A percentile compares a stretch with the other conserved stretches of the same genome.
Conservation (phyloP, 2,113 vertebrate species). For the Lepisosteus oculatus region DNA sequence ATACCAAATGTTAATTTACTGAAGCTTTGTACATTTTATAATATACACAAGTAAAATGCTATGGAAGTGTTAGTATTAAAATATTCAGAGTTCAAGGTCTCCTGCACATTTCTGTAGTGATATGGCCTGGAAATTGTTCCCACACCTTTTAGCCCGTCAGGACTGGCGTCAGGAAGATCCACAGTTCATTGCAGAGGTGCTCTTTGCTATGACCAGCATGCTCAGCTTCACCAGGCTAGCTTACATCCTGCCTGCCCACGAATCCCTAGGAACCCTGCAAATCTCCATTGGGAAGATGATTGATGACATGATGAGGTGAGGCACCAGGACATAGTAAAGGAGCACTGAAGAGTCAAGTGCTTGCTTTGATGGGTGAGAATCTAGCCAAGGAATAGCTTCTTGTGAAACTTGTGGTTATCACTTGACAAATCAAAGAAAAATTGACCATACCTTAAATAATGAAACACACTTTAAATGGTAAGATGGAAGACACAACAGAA, state of each 20-base stretch:
- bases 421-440: too few relatives aligned
- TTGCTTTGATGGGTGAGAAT: neutral
- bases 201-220: conserved; percentile 89
- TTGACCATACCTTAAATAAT: too few relatives aligned
- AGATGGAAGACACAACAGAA: too few relatives aligned
- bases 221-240: conserved; percentile 85
- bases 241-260: conserved; percentile 83
- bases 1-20: neutral
- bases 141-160: conserved; percentile 53
- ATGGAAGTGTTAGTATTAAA: too few relatives aligned
- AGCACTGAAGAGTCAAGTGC: neutral
- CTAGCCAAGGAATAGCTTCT: neutral
- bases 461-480: too few relatives aligned
- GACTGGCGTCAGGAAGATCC: conserved; percentile 83
- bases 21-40: too few relatives aligned
- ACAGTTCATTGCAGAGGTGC: conserved; percentile 80
- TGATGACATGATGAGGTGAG: conserved; percentile 84
- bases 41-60: too few relatives aligned
- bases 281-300: conserved; percentile 92
- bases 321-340: too few relatives aligned
- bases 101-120: neutral
- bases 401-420: too few relatives aligned
- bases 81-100: too few relatives aligned
- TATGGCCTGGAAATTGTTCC: neutral
- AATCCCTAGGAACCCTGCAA: conserved; percentile 84